Conservation (phyloP, 2,797 vertebrate species). For the Alcedo atthis region DNA sequence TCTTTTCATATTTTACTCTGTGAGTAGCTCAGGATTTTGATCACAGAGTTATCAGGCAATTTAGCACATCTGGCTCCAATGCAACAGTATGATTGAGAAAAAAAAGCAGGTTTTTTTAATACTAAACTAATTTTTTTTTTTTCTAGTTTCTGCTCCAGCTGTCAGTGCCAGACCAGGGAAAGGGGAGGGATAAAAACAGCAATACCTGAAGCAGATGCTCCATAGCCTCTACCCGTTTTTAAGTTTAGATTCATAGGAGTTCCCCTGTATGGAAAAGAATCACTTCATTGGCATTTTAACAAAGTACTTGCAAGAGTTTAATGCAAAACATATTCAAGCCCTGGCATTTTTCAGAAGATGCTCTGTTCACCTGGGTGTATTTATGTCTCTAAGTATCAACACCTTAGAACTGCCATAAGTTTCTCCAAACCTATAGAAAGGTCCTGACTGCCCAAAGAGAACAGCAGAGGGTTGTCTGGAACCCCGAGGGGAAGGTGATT, state of each 20-base stretch:
- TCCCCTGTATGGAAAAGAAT: slow-evolving; percentile 69
- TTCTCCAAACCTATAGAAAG: not conserved
- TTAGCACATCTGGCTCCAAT: not conserved
- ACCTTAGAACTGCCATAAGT: not conserved
- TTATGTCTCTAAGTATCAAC: not conserved
- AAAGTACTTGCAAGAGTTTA: not conserved
- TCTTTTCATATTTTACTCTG: not conserved
- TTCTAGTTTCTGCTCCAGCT: not conserved
- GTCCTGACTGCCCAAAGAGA: not conserved
- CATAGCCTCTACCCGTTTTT: slow-evolving; percentile 78
- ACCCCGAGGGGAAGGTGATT: not conserved
- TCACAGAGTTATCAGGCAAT: not conserved
- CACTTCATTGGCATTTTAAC: not conserved
- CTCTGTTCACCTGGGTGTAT: not conserved
- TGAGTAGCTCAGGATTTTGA: not conserved
- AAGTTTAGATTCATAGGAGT: slow-evolving; percentile 78
- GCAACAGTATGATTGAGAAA: not conserved
- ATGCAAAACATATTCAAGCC: not conserved
- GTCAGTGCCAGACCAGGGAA: not conserved
- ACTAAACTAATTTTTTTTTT: not conserved
- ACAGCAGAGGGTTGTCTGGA: not conserved
- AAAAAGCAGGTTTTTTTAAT: not conserved
- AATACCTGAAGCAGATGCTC: slow-evolving; percentile 73
- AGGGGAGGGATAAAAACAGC: not conserved
- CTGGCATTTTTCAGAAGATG: not conserved